Percentiles rank a stretch among this genome's conserved stretches.
These are phyloP conservation scores for Pygocentrus nattereri DNA, from an alignment of 2,797 vertebrate species.

Conservation along the genomic window DNA sequence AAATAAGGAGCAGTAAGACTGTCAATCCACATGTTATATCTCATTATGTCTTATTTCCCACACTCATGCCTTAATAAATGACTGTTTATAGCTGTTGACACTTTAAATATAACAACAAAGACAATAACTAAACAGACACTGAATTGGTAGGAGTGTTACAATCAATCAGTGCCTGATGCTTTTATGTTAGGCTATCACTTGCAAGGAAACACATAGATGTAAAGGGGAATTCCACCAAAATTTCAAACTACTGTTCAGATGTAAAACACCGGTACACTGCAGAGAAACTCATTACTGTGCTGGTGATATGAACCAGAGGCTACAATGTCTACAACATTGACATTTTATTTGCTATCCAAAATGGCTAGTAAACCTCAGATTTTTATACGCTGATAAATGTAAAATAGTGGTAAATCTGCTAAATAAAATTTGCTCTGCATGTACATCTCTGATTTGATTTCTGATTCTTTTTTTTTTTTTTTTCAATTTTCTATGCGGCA, in stretches of 20 bases:
- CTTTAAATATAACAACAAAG: slow-evolving; percentile 30
- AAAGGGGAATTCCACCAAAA: slow-evolving; percentile 3
- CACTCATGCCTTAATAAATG: slow-evolving; percentile 43
- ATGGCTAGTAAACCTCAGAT: neutral
- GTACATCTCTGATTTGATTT: no score
- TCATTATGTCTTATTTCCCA: slow-evolving; percentile 21
- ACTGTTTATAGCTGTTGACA: slow-evolving; percentile 21
- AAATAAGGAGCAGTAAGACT: slow-evolving; percentile 28
- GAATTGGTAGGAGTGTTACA: no score
- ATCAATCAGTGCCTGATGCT: no score
- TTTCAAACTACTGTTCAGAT: neutral
- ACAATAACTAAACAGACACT: no score
- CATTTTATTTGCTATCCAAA: neutral
- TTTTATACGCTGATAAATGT: neutral
- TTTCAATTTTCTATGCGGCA: neutral
- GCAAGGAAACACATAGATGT: no score
- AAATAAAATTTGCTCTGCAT: neutral
- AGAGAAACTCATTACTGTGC: neutral
- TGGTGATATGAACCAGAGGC: neutral
- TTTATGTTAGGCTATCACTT: no score
- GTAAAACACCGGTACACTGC: no score
- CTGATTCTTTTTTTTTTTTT: neutral
- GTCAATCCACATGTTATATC: slow-evolving; percentile 24
- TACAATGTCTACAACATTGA: no score
- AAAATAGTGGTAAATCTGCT: neutral